A percentile compares a stretch with the other conserved stretches of the same genome.
phyloP scores from a whole-genome alignment of 2,113 vertebrate genomes.

The Dinomys branickii region DNA sequence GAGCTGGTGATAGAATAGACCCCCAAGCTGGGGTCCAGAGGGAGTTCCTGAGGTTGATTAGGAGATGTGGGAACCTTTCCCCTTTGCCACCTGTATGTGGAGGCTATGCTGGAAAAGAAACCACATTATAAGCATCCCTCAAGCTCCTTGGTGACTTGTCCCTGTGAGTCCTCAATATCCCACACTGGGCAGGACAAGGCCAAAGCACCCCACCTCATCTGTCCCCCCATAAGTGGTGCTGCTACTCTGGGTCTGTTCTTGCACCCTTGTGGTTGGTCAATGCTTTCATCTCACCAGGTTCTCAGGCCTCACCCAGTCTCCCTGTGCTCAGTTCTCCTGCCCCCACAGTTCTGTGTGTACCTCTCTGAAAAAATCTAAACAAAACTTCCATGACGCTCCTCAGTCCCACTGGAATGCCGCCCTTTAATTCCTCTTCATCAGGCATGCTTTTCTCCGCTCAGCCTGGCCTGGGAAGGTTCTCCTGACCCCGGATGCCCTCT shows the following conservation, averaged over 20 bases:
- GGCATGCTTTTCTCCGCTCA: background rate
- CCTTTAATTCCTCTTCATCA: background rate
- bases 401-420: constrained; percentile 28
- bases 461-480: background rate
- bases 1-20: background rate
- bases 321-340: background rate
- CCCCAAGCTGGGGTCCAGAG: background rate
- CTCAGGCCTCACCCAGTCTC: background rate
- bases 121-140: background rate
- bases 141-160: background rate
- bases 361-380: constrained; percentile 50
- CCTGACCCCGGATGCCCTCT: constrained; percentile 48
- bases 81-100: background rate
- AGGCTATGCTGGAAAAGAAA: background rate
- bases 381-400: background rate
- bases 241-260: background rate
- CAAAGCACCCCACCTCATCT: background rate
- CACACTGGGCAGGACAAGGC: too few species aligned
- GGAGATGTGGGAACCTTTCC: background rate
- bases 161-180: background rate
- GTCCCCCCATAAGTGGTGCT: background rate
- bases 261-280: rapidly evolving
- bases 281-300: background rate
- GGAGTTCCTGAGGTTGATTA: background rate
- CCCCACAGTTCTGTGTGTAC: constrained; percentile 36